phyloP scores from a whole-genome alignment of 1,140 invertebrate species.

The Cyclargus thomasi region DNA sequence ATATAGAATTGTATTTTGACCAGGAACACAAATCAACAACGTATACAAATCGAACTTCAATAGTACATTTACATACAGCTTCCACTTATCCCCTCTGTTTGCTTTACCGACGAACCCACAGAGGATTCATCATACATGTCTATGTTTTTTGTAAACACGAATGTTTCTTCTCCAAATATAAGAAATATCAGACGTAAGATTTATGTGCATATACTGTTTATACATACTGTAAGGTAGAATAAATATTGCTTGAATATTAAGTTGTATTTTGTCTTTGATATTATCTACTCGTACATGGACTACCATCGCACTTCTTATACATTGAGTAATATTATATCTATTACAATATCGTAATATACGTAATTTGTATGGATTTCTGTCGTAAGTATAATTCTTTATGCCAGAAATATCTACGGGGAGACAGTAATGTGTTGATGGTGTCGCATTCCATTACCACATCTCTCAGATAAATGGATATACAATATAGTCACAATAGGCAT shows the following conservation, averaged over 20 bases:
- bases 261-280: too few relatives aligned
- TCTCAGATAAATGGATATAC: not conserved
- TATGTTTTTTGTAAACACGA: not conserved
- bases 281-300: too few relatives aligned
- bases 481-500: too few relatives aligned
- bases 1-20: not conserved
- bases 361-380: not conserved
- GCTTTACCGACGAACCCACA: not conserved
- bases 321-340: constrained; percentile 3
- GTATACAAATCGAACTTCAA: not conserved
- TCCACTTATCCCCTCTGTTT: not conserved
- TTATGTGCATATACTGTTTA: not conserved
- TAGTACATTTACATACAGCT: not conserved
- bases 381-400: not conserved
- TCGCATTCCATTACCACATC: not conserved
- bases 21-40: too few relatives aligned
- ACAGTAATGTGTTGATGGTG: constrained; percentile 1
- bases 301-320: not conserved
- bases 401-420: not conserved
- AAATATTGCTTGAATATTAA: too few relatives aligned
- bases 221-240: too few relatives aligned
- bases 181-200: not conserved
- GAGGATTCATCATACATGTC: constrained; percentile 4
- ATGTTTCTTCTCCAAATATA: not conserved
- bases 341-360: not conserved